These are phyloP conservation scores for Morphnarchus princeps DNA, from an alignment of 2,113 vertebrate species.

Conservation along the genomic window DNA sequence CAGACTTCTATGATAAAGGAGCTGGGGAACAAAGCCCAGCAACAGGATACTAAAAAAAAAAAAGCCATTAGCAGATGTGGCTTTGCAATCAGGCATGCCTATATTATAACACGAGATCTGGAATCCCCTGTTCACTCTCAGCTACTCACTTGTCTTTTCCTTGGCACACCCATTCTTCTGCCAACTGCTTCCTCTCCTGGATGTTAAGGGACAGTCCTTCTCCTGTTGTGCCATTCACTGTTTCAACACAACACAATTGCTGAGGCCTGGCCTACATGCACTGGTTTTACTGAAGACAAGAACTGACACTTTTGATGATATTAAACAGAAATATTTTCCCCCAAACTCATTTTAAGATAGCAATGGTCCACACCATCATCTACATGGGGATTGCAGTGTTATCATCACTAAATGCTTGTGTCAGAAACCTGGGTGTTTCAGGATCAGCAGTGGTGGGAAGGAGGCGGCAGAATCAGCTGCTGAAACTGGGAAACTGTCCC, in stretches of 20 bases:
- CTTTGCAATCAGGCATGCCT: neutral
- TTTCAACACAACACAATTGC: slow-evolving; percentile 27
- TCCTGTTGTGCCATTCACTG: slow-evolving; percentile 96
- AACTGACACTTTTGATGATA: neutral
- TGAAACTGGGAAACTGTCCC: neutral
- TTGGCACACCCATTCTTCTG: slow-evolving; percentile 84
- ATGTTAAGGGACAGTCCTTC: slow-evolving; percentile 87
- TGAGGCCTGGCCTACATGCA: neutral
- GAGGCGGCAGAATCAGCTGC: neutral
- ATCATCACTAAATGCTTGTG: neutral
- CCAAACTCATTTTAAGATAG: neutral
- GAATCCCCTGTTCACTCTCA: neutral
- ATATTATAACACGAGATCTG: neutral
- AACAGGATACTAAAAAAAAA: neutral
- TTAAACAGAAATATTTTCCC: neutral
- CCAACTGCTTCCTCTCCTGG: slow-evolving; percentile 83
- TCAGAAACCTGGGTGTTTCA: neutral
- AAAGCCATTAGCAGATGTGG: neutral
- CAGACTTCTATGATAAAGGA: neutral
- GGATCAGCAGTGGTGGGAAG: neutral
- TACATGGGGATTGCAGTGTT: neutral
- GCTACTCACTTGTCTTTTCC: slow-evolving; percentile 83
- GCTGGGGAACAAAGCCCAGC: neutral
- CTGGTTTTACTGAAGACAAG: neutral
- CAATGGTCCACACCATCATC: neutral